Base-by-base conservation (phyloP, 2,888 invertebrate genomes). In the Resseliella maxima region DNA sequence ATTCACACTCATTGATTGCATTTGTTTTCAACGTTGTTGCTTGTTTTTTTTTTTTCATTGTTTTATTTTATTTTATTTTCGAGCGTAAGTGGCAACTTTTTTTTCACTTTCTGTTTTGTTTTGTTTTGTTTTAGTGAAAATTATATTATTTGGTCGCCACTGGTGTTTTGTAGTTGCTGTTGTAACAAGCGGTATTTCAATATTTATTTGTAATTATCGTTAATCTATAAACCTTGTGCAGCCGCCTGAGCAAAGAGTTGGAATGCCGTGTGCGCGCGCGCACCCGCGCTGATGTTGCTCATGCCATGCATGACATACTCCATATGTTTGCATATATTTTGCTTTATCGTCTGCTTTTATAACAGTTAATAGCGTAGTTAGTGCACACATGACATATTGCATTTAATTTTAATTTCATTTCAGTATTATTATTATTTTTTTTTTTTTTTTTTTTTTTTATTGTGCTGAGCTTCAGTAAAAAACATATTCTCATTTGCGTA, bases 341-440 rank as follows among this genome's bases (percentile, higher is more conserved):
- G 15, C 15, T 18, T 72, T 72, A 72, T 72, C 72, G 72, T 72
- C 31, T 72, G n/a, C 72, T 72, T 41, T 72, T 72, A 72, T 72
- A 72, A 31, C 72, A 72, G 31, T 72, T 72, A 72, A 72, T 72
- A 31, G 72, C 72, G 35, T 72, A 31, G 72, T 72, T 72, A 35
- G 72, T 31, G 72, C 72, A 72, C 18, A 72, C 72, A 72, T 72
- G 72, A 72, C 72, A 72, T 72, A 72, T 72, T 72, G 72, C 72
- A 72, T 72, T 72, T 72, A 72, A 72, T 72, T 72, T 72, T 72
- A 72, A 72, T 24, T 59, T 50, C n/a, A n/a, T 50, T 72, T 72
- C 15, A 72, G 72, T 35, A 12, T 15, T 35, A 72, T n/a, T n/a
- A n/a, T n/a, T n/a, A n/a, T n/a, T n/a, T n/a, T n/a, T n/a, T n/a